Evolutionary conservation across 1,140 invertebrate genomes (phyloP).

Genomic region (Leptopilina clavipes): DNA sequence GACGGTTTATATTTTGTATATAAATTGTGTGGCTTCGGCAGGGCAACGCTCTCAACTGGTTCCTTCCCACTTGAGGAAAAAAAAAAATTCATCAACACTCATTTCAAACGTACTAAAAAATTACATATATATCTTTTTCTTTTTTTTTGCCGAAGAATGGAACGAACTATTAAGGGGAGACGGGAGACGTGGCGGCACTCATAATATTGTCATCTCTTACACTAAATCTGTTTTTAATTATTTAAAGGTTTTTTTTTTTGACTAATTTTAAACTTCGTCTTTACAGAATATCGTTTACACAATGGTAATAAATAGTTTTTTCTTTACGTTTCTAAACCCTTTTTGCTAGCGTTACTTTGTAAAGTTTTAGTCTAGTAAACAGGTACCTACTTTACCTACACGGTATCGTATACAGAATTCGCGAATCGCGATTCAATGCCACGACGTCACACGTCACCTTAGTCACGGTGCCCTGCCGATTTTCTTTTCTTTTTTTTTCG

Average conservation of each 20-base stretch:
- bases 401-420: conserved; percentile 74
- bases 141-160: conserved; percentile 21
- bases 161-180: conserved; percentile 38
- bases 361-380: conserved; percentile 64
- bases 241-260: conserved; percentile 46
- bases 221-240: conserved; percentile 50
- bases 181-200: conserved; percentile 60
- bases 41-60: conserved; percentile 55
- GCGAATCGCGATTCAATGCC: conserved; percentile 69
- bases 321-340: conserved; percentile 47
- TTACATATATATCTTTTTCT: neutral
- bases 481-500: too few relatives aligned
- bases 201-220: conserved; percentile 72
- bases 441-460: conserved; percentile 71
- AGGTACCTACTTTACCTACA: conserved; percentile 75
- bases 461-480: conserved; percentile 68
- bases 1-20: conserved; percentile 41
- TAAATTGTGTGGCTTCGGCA: conserved; percentile 50
- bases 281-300: conserved; percentile 32
- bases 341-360: conserved; percentile 64
- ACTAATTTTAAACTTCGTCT: conserved; percentile 44
- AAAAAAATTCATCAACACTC: neutral
- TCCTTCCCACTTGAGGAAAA: neutral
- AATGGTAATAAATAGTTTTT: conserved; percentile 50
- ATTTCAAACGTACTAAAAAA: conserved; percentile 30